Conservation (phyloP, 2,797 vertebrate species). For the Mycteria americana region DNA sequence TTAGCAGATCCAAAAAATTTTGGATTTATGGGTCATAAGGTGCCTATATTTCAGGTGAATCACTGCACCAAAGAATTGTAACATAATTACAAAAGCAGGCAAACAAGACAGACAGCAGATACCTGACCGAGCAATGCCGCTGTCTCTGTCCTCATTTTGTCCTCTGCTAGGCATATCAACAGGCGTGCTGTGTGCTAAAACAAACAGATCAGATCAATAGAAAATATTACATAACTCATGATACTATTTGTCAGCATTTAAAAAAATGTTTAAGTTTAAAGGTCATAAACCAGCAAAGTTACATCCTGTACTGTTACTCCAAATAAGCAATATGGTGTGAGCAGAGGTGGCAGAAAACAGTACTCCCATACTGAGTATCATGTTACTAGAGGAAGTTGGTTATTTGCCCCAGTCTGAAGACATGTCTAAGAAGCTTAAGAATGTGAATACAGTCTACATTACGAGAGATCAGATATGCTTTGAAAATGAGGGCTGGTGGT, state of each 20-base stretch:
- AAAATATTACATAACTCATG: not conserved
- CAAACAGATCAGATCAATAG: constrained; percentile 13
- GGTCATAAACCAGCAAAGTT: not conserved
- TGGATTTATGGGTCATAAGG: not conserved
- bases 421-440: not conserved
- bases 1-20: not conserved
- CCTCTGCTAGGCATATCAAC: constrained; percentile 89
- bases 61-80: not conserved
- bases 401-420: not conserved
- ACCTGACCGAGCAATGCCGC: constrained; percentile 89
- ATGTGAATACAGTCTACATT: not conserved
- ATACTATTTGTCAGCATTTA: not conserved
- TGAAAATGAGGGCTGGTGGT: not conserved
- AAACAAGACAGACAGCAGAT: constrained; percentile 23
- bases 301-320: not conserved
- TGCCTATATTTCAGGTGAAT: not conserved
- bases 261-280: not conserved
- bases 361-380: not conserved
- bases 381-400: not conserved
- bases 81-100: not conserved
- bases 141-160: constrained; percentile 86
- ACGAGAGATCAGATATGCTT: not conserved
- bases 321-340: not conserved
- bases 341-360: not conserved
- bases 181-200: constrained; percentile 85